Evolutionary conservation across 2,888 invertebrate genomes (phyloP).

Genomic region (Epinotia demarniana): DNA sequence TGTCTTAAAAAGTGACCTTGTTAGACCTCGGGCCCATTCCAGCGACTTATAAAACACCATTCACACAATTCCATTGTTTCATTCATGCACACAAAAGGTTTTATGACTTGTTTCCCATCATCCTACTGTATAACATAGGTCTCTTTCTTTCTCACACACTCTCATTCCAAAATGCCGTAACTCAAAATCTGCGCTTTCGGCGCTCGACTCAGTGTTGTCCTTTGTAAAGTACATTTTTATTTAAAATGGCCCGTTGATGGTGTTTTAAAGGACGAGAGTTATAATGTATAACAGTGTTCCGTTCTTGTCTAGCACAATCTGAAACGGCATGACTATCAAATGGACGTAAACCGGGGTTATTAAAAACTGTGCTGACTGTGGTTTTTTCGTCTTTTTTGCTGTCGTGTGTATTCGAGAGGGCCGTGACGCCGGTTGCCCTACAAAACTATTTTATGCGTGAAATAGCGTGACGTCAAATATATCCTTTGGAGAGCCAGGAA

Average conservation of each 20-base stretch:
- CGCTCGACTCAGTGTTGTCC: background rate
- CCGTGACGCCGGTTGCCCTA: slow-evolving; percentile 33
- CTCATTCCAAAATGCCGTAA: slow-evolving; percentile 7
- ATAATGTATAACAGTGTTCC: slow-evolving; percentile 32
- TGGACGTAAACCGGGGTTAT: slow-evolving; percentile 45
- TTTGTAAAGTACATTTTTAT: background rate
- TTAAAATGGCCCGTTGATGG: background rate
- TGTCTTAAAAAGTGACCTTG: slow-evolving; percentile 47
- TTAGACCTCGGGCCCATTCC: slow-evolving; percentile 42
- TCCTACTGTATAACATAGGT: slow-evolving; percentile 32
- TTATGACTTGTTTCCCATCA: slow-evolving; percentile 46
- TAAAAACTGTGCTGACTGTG: slow-evolving; percentile 46
- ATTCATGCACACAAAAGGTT: slow-evolving; percentile 43
- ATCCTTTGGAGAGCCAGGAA: background rate
- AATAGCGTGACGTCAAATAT: background rate
- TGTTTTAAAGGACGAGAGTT: background rate
- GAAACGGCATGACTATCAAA: slow-evolving; percentile 43
- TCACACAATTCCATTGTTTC: slow-evolving; percentile 47
- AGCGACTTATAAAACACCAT: slow-evolving; percentile 41
- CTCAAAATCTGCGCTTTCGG: background rate
- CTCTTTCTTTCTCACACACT: slow-evolving; percentile 26
- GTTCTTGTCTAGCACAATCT: slow-evolving; percentile 36
- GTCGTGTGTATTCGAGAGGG: slow-evolving; percentile 23
- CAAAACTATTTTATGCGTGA: slow-evolving; percentile 2
- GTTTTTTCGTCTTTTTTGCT: slow-evolving; percentile 36